Conservation (phyloP, 2,797 vertebrate genomes). For the Bufotes viridis region DNA sequence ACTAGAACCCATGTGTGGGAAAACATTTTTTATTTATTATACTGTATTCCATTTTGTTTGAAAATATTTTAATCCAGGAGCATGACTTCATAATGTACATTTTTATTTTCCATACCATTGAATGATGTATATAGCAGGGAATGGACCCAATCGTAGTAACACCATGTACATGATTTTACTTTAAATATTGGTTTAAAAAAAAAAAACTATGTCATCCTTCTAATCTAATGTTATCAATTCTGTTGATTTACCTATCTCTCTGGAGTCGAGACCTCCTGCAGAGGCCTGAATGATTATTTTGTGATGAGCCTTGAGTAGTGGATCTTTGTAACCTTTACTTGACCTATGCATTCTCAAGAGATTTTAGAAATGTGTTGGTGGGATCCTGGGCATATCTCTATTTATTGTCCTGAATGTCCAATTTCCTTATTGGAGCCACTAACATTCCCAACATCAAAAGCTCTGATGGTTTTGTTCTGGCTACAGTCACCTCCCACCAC, state of each 20-base stretch:
- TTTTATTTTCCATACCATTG: background rate
- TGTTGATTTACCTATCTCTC: conserved; percentile 5
- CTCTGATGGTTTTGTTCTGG: conserved; percentile 55
- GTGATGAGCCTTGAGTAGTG: background rate
- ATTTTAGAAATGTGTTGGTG: conserved; percentile 32
- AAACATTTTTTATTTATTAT: no score
- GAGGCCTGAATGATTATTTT: background rate
- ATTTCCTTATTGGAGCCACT: conserved; percentile 73
- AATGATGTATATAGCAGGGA: background rate
- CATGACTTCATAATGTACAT: no score
- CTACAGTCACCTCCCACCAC: conserved; percentile 16
- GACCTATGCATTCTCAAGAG: conserved; percentile 50
- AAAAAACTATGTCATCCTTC: background rate
- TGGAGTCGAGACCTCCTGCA: background rate
- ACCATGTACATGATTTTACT: background rate
- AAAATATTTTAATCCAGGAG: no score
- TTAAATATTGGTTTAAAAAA: background rate
- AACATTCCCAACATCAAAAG: conserved; percentile 68
- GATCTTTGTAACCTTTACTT: conserved; percentile 49
- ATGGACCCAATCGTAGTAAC: background rate
- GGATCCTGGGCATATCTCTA: conserved; percentile 37
- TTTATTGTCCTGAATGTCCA: conserved; percentile 69
- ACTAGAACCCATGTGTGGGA: no score
- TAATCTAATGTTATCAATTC: conserved; percentile 17
- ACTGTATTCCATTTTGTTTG: no score